phyloP scores from a whole-genome alignment of 2,888 invertebrate species.

The Plusia festucae region DNA sequence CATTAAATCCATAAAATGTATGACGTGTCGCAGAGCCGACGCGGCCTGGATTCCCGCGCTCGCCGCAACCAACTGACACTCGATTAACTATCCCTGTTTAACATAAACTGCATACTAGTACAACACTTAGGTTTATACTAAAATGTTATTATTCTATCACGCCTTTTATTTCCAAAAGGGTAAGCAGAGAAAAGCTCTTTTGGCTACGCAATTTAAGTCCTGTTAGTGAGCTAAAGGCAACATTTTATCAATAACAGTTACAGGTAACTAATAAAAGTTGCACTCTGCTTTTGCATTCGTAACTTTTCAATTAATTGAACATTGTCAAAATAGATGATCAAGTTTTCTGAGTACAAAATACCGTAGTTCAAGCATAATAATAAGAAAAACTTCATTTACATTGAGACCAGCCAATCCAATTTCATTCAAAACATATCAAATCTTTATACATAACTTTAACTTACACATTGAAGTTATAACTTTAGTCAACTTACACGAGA shows the following conservation, averaged over 20 bases:
- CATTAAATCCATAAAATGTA: conserved; percentile 2
- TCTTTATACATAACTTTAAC: not conserved
- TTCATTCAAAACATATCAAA: not conserved
- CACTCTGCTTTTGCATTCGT: too few species aligned
- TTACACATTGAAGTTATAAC: not conserved
- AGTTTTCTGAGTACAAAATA: too few species aligned
- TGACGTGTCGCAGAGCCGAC: conserved; percentile 8
- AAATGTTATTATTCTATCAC: not conserved
- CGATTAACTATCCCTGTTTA: conserved; percentile 17
- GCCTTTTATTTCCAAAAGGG: not conserved
- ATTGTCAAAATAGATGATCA: too few species aligned
- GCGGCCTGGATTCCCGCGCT: conserved; percentile 31
- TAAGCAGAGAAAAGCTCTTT: too few species aligned
- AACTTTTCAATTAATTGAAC: too few species aligned
- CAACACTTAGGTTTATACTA: not conserved
- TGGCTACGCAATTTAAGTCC: too few species aligned
- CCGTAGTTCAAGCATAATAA: too few species aligned
- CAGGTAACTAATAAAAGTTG: too few species aligned
- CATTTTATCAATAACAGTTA: too few species aligned
- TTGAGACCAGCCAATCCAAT: not conserved
- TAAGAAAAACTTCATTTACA: not conserved
- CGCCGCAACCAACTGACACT: conserved; percentile 21
- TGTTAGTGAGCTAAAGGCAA: too few species aligned
- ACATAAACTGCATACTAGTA: not conserved
- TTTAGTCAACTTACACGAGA: conserved; percentile 6